Base-by-base conservation (phyloP, 2,113 vertebrate genomes). In the Acanthochromis polyacanthus region DNA sequence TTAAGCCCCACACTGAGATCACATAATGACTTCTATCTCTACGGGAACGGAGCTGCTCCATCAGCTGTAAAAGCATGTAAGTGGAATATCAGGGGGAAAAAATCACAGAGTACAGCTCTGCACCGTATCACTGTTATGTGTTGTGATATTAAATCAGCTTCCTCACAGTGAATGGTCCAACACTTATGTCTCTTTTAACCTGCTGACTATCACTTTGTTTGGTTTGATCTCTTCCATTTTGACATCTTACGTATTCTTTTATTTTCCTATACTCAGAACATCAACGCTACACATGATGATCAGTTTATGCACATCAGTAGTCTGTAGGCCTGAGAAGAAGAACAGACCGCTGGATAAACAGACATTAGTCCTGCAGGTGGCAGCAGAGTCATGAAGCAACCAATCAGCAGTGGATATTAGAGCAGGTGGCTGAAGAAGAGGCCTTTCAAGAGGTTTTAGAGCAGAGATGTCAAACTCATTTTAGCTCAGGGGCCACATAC, bases 301-400 rank as follows among this genome's bases (percentile, higher is more conserved):
- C 25, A 25, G 25, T 25, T 3, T 25, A 16, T 15, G 40, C 22
- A 17, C 58, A 55, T 20, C 12, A 71, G 28, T 11, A 4, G 2
- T 64, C 22, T 79, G 30, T 30, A 43, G 40, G 45, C 4, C 17
- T 57, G 16, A 58, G 19, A 68, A 43, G 19, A 8, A 50, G 40
- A 73, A 1, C 11, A 76, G 62, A 10, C 11, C 43, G 30, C 0
- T 65, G 36, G 15, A 43, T 4, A 56, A 23, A 68, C 16, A 38
- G n/a, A 66, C 11, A 3, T 80, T 46, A 25, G 58, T 67, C 88
- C 90, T 66, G 67, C 53, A 89, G 90, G 61, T 89, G 88, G 90
- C 80, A 89, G 88, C 83, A 92, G 57, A 87, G 83, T 60, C 62
- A 68, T 75, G 38, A 70, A 52, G 19, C 43, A 75, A 12, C 28